Conservation (phyloP, 2,888 invertebrate genomes). For the Ryuthela nishihirai region DNA sequence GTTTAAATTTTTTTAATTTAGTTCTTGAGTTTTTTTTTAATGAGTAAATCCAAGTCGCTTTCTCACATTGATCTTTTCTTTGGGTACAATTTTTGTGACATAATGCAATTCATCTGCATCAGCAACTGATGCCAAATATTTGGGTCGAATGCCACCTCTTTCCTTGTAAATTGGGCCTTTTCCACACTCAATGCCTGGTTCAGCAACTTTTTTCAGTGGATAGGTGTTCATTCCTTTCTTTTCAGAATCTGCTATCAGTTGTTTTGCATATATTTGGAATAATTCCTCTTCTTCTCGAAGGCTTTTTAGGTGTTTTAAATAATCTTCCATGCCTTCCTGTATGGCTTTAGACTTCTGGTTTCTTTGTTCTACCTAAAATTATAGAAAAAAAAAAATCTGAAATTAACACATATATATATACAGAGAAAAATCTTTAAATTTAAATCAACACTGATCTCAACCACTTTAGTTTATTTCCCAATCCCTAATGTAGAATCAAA, state of each 20-base stretch:
- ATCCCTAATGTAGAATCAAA: too few relatives aligned
- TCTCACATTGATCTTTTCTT: slow-evolving; percentile 3
- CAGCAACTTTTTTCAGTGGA: slow-evolving; percentile 13
- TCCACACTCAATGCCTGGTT: slow-evolving; percentile 25
- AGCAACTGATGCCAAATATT: slow-evolving; percentile 10
- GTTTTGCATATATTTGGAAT: slow-evolving; percentile 25
- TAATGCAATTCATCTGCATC: slow-evolving; percentile 11
- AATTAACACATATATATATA: too few relatives aligned
- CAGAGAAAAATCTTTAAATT: too few relatives aligned
- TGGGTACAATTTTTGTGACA: neutral
- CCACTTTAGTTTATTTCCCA: too few relatives aligned
- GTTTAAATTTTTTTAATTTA: too few relatives aligned
- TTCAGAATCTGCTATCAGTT: slow-evolving; percentile 19
- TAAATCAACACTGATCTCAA: too few relatives aligned
- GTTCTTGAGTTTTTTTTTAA: too few relatives aligned
- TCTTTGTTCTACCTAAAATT: too few relatives aligned
- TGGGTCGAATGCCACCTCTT: slow-evolving; percentile 18
- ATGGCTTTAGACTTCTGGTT: too few relatives aligned
- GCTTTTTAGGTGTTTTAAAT: slow-evolving; percentile 19
- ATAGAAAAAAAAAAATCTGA: too few relatives aligned
- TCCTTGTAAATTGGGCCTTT: slow-evolving; percentile 13
- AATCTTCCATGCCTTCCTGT: slow-evolving; percentile 16
- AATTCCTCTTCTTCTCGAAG: slow-evolving; percentile 24
- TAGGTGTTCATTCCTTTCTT: slow-evolving; percentile 9
- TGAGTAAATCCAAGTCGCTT: slow-evolving; percentile 24